These are phyloP conservation scores for Bombus breviceps DNA, from an alignment of 1,140 invertebrate species.

Conservation along the genomic window DNA sequence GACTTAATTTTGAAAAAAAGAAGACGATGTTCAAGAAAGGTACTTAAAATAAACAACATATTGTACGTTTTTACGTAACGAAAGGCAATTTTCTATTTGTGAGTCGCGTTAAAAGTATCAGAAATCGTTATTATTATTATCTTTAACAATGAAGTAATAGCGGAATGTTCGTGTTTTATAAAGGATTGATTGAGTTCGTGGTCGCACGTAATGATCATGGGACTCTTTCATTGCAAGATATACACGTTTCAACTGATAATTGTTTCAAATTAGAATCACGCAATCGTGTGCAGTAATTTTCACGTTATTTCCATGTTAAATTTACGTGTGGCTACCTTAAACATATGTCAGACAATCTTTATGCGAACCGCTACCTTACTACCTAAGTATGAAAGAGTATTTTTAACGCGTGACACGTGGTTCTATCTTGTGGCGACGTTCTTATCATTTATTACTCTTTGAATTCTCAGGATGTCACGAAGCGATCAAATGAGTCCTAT, in stretches of 20 bases:
- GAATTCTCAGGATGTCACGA: not conserved
- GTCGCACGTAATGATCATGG: not conserved
- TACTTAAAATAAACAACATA: not conserved
- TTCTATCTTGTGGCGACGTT: not conserved
- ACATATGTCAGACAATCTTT: not conserved
- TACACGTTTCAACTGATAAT: not conserved
- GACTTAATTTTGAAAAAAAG: not conserved
- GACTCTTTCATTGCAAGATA: not conserved
- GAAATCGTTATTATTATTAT: not conserved
- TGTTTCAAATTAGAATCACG: not conserved
- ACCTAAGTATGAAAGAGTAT: not conserved
- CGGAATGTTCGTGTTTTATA: not conserved
- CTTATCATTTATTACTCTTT: too few species aligned
- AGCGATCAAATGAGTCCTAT: not conserved
- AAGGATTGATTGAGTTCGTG: not conserved
- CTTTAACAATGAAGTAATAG: not conserved
- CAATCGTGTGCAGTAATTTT: not conserved
- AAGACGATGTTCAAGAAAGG: not conserved
- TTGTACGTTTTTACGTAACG: too few species aligned
- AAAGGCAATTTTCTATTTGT: not conserved
- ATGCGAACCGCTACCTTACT: not conserved
- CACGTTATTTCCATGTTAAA: constrained; percentile 4
- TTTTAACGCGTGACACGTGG: not conserved
- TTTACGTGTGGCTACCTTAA: not conserved
- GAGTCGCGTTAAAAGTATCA: not conserved